A percentile compares a stretch with the other conserved stretches of the same genome.
Evolutionary conservation across 2,888 invertebrate species (phyloP).

Genomic region (Podabrus alpinus): DNA sequence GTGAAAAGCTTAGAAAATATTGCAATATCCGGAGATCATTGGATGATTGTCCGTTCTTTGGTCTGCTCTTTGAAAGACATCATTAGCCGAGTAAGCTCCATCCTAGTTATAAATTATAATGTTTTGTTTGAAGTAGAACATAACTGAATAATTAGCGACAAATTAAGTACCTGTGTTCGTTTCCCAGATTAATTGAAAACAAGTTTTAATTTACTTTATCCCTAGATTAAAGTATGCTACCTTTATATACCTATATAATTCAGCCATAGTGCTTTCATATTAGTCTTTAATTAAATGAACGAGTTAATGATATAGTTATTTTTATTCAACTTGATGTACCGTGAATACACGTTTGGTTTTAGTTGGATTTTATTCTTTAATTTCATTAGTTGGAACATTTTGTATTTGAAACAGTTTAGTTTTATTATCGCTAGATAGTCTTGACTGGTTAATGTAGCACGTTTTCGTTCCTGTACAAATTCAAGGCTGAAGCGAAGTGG

Average conservation of each 20-base stretch:
- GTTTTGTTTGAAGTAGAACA: background rate
- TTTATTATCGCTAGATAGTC: background rate
- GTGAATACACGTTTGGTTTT: background rate
- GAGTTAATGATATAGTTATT: background rate
- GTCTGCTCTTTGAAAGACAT: background rate
- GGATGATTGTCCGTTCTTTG: slow-evolving; percentile 10
- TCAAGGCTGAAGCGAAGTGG: background rate
- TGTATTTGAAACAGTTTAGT: background rate
- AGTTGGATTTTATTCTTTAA: background rate
- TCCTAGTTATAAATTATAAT: background rate
- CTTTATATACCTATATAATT: background rate
- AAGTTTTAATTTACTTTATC: background rate
- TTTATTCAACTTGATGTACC: background rate
- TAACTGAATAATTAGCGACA: background rate
- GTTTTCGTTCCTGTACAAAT: background rate
- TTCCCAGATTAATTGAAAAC: background rate
- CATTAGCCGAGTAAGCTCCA: slow-evolving; percentile 9
- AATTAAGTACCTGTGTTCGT: background rate
- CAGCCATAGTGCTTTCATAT: background rate
- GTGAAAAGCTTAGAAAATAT: slow-evolving; percentile 25
- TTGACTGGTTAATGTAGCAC: background rate
- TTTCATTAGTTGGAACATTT: background rate
- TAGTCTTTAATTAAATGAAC: background rate
- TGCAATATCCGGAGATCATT: slow-evolving; percentile 27
- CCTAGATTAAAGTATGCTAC: background rate